Evolutionary conservation across 2,888 invertebrate genomes (phyloP).

Genomic region (Cerastis leucographa): DNA sequence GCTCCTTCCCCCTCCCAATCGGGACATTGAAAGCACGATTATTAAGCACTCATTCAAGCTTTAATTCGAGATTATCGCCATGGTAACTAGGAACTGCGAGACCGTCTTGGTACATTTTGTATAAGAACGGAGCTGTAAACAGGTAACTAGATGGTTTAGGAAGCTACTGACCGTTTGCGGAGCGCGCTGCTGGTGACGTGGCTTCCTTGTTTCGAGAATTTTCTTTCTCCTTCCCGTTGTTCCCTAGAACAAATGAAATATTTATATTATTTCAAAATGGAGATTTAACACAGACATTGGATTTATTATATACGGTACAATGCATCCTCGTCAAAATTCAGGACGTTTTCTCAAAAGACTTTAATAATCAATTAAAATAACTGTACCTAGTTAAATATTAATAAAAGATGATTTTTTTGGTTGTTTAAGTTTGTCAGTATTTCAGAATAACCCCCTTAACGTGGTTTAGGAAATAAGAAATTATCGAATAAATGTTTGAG

Average conservation of each 20-base stretch:
- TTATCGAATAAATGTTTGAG: too few relatives aligned
- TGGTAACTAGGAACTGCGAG: conserved; percentile 71
- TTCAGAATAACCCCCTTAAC: too few relatives aligned
- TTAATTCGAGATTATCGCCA: conserved; percentile 79
- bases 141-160: not conserved
- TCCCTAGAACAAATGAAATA: conserved; percentile 91
- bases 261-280: not conserved
- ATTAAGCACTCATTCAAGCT: conserved; percentile 86
- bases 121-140: conserved; percentile 8
- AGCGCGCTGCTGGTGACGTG: conserved; percentile 92
- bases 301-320: too few relatives aligned
- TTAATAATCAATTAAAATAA: too few relatives aligned
- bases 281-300: not conserved
- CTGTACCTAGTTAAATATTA: too few relatives aligned
- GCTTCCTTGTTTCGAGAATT: conserved; percentile 93
- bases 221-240: conserved; percentile 92
- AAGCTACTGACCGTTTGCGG: conserved; percentile 91
- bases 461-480: too few relatives aligned
- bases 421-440: too few relatives aligned
- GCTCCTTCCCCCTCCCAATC: conserved; percentile 71
- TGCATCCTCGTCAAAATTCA: too few relatives aligned
- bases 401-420: too few relatives aligned
- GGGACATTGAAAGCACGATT: conserved; percentile 80
- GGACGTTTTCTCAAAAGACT: too few relatives aligned
- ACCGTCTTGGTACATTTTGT: conserved; percentile 52